phyloP scores from a whole-genome alignment of 2,113 vertebrate species.

The Tricholaema leucomelas region DNA sequence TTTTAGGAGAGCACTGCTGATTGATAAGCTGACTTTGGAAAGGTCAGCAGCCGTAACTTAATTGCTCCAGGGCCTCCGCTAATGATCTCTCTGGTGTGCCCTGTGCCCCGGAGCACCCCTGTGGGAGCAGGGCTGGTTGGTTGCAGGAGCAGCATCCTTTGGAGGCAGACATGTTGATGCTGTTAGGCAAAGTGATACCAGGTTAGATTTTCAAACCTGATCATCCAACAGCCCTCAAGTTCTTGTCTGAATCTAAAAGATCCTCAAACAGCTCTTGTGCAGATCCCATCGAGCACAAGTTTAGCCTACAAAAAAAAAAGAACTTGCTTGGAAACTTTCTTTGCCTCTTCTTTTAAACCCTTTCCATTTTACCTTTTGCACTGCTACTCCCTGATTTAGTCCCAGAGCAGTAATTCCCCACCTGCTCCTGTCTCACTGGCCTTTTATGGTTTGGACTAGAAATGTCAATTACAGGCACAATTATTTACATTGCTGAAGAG shows the following conservation, averaged over 20 bases:
- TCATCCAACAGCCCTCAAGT: neutral
- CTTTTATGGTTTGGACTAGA: constrained; percentile 10
- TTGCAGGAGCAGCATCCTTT: neutral
- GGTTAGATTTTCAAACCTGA: neutral
- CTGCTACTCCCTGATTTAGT: neutral
- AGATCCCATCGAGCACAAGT: neutral
- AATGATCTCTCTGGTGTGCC: neutral
- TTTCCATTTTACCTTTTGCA: neutral
- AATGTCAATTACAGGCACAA: neutral
- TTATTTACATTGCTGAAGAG: neutral
- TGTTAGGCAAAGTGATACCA: neutral
- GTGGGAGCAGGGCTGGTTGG: accelerated
- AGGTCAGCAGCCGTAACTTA: neutral
- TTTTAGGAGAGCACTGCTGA: neutral
- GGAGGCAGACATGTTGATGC: accelerated
- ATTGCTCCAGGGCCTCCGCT: neutral
- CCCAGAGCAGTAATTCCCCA: neutral
- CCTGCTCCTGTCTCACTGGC: neutral
- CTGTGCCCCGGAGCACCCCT: neutral
- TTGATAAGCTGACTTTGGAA: constrained; percentile 4
- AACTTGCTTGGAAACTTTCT: neutral
- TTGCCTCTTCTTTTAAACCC: neutral
- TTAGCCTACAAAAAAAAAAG: accelerated
- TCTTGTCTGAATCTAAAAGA: neutral
- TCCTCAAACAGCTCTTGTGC: neutral